A percentile compares a stretch with the other conserved stretches of the same genome.
Evolutionary conservation across 2,888 invertebrate species (phyloP).

Genomic region (Meganola albula): DNA sequence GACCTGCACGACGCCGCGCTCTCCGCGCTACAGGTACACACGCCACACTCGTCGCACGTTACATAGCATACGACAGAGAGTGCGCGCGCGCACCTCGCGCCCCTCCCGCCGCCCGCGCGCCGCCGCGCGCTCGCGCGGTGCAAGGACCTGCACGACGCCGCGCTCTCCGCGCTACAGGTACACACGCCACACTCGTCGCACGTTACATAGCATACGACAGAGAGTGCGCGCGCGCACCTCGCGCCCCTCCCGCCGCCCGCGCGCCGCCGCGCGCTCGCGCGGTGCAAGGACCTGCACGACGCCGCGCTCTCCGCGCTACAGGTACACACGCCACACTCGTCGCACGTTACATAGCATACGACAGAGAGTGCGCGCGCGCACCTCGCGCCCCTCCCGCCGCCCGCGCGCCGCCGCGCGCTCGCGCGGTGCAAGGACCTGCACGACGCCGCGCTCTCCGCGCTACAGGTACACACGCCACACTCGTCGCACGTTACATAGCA

Average conservation of each 20-base stretch:
- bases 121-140: conserved; percentile 1
- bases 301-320: background rate
- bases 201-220: no score
- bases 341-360: conserved; percentile 1
- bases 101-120: background rate
- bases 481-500: background rate
- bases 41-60: background rate
- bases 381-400: no score
- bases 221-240: no score
- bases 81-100: background rate
- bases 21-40: background rate
- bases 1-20: conserved; percentile 8
- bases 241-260: no score
- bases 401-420: background rate
- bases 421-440: background rate
- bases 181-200: no score
- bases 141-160: background rate
- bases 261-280: background rate
- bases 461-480: background rate
- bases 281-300: conserved; percentile 13
- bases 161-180: background rate
- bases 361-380: background rate
- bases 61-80: background rate
- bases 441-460: background rate
- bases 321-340: background rate